Conservation (phyloP, 2,888 invertebrate genomes). For the Synanthedon myopaeformis region DNA sequence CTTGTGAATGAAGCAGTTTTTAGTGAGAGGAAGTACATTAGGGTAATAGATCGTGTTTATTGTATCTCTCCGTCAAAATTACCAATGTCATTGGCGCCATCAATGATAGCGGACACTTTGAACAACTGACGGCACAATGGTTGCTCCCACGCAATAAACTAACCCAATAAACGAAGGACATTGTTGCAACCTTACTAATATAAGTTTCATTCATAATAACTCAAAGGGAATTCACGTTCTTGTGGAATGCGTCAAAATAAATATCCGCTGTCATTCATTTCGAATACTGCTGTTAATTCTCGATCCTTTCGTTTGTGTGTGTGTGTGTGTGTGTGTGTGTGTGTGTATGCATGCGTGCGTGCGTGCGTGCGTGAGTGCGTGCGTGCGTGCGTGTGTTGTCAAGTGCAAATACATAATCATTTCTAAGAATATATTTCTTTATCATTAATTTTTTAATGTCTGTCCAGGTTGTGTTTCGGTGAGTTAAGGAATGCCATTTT, state of each 20-base stretch:
- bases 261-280: slow-evolving; percentile 17
- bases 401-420: too few relatives aligned
- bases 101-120: slow-evolving; percentile 14
- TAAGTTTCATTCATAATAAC: slow-evolving; percentile 31
- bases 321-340: not conserved
- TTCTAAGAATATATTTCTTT: too few relatives aligned
- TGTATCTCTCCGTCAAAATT: slow-evolving; percentile 9
- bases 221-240: slow-evolving; percentile 21
- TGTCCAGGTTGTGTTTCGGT: too few relatives aligned
- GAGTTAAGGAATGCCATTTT: too few relatives aligned
- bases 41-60: slow-evolving; percentile 3
- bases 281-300: slow-evolving; percentile 2
- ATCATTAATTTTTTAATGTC: too few relatives aligned
- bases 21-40: slow-evolving; percentile 2
- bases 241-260: slow-evolving; percentile 24
- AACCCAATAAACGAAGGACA: slow-evolving; percentile 31
- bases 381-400: not conserved
- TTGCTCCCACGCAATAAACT: slow-evolving; percentile 17
- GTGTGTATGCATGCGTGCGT: not conserved
- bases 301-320: too few relatives aligned
- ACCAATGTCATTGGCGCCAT: slow-evolving; percentile 24
- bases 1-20: too few relatives aligned
- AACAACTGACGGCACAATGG: not conserved
- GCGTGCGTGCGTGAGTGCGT: too few relatives aligned
- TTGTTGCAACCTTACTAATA: slow-evolving; percentile 11